Conservation (phyloP, 2,888 invertebrate species). For the Mycogona germanica region DNA sequence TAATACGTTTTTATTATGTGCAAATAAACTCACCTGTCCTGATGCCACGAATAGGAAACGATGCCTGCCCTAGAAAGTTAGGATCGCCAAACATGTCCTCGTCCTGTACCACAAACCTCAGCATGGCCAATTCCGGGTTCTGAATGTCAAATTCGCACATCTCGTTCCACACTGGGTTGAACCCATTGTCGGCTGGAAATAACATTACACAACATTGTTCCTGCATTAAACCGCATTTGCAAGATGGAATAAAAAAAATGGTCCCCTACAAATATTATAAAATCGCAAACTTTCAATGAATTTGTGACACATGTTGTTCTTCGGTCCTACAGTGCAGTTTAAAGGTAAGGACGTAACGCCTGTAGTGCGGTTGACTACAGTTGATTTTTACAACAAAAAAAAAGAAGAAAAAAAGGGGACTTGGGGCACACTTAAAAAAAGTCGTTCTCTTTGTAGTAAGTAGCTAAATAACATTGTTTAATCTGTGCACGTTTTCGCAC, state of each 20-base stretch:
- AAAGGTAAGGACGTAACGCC: too few species aligned
- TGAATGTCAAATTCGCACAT: slow-evolving; percentile 64
- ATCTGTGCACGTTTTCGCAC: too few species aligned
- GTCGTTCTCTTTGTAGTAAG: too few species aligned
- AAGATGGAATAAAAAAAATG: not conserved
- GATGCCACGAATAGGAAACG: slow-evolving; percentile 57
- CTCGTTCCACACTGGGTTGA: slow-evolving; percentile 89
- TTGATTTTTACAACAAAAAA: too few species aligned
- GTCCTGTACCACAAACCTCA: slow-evolving; percentile 75
- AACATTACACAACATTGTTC: not conserved
- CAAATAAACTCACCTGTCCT: slow-evolving; percentile 23
- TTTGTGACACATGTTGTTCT: too few species aligned
- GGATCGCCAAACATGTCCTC: slow-evolving; percentile 96
- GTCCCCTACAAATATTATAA: too few species aligned
- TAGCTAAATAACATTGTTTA: too few species aligned
- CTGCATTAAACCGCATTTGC: not conserved
- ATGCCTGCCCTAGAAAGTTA: slow-evolving; percentile 93
- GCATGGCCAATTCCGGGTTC: slow-evolving; percentile 69
- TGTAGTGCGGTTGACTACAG: too few species aligned
- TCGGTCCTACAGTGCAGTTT: too few species aligned
- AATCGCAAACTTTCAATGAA: too few species aligned
- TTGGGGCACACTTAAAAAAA: too few species aligned
- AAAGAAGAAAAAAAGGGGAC: too few species aligned
- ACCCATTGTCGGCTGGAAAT: slow-evolving; percentile 71
- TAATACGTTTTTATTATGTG: not conserved